These are phyloP conservation scores for Petrocephalus schoutedeni DNA, from an alignment of 2,797 vertebrate species.

Conservation along the genomic window DNA sequence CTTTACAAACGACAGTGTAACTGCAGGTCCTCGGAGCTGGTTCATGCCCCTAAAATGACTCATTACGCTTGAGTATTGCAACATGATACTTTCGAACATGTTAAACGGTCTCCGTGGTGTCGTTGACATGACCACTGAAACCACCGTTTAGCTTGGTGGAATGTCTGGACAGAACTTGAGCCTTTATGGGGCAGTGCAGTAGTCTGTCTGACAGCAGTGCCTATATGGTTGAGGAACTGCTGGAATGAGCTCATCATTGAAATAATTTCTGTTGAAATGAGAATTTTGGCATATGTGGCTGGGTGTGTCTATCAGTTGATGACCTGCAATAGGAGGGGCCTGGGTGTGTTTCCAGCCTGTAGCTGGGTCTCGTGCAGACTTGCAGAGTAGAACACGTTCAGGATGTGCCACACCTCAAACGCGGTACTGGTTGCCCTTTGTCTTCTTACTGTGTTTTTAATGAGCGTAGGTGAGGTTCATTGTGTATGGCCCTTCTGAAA, in stretches of 20 bases:
- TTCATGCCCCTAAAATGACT: not conserved
- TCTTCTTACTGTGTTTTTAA: not conserved
- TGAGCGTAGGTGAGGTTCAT: not conserved
- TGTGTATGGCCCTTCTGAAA: not conserved
- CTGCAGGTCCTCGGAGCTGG: not conserved
- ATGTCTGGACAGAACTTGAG: not conserved
- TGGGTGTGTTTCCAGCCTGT: not conserved
- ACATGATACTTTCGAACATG: not conserved
- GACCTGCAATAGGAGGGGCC: not conserved
- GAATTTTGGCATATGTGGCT: not conserved
- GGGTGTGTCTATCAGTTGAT: not conserved
- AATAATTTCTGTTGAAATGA: not conserved
- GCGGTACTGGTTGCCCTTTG: not conserved
- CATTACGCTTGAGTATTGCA: not conserved
- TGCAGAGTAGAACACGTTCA: not conserved
- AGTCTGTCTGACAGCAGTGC: too few relatives aligned
- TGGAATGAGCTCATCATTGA: too few relatives aligned
- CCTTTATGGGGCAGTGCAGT: not conserved
- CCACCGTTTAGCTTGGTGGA: not conserved
- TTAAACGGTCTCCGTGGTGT: not conserved
- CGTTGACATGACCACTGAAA: not conserved
- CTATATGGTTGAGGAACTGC: not conserved
- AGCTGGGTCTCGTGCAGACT: not conserved
- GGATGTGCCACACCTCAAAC: constrained; percentile 9
- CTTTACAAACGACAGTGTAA: not conserved